A percentile compares a stretch with the other conserved stretches of the same genome.
Evolutionary conservation across 2,113 vertebrate species (phyloP).

Genomic region (Colius striatus): DNA sequence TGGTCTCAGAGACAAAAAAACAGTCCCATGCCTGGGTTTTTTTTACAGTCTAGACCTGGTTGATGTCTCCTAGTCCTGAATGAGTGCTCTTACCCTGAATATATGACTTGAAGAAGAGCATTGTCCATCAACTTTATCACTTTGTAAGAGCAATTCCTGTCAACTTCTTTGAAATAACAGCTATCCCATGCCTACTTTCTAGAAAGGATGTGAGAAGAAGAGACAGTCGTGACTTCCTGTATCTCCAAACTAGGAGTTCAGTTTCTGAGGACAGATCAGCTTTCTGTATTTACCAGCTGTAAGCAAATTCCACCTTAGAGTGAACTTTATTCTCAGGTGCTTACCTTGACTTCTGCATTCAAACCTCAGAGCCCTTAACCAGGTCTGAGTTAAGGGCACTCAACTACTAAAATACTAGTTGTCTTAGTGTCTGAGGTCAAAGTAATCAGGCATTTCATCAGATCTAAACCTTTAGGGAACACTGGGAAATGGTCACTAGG

Average conservation of each 20-base stretch:
- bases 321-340: neutral
- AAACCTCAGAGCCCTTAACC: fast-evolving
- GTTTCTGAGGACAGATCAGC: neutral
- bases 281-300: neutral
- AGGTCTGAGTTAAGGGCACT: neutral
- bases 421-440: neutral
- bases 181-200: neutral
- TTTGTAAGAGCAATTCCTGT: neutral
- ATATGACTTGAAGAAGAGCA: neutral
- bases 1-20: neutral
- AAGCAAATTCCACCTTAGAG: neutral
- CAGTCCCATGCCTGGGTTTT: neutral
- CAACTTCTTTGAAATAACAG: neutral
- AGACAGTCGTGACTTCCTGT: neutral
- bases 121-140: neutral
- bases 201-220: neutral
- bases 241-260: neutral
- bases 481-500: neutral
- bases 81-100: neutral
- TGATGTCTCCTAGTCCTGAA: neutral
- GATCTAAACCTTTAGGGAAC: neutral
- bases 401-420: neutral
- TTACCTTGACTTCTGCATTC: neutral
- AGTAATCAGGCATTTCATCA: fast-evolving
- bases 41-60: neutral